Conservation (phyloP, 2,113 vertebrate genomes). For the Drymodes brunneopygia region DNA sequence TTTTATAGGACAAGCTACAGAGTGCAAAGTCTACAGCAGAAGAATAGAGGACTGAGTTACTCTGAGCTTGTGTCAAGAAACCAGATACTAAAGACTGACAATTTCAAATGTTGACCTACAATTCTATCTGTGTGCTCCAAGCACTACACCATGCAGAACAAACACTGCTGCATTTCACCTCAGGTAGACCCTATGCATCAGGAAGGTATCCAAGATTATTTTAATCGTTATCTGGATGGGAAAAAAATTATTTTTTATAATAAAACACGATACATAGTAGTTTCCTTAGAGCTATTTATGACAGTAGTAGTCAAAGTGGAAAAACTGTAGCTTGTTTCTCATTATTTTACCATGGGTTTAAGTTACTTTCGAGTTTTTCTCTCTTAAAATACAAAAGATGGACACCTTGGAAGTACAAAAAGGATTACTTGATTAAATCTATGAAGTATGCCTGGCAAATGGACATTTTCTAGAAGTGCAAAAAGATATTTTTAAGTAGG, state of each 20-base stretch:
- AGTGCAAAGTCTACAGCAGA: background rate
- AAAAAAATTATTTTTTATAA: background rate
- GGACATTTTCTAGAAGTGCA: background rate
- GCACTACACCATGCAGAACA: background rate
- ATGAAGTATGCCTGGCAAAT: background rate
- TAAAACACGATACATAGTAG: background rate
- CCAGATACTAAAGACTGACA: background rate
- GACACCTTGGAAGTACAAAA: background rate
- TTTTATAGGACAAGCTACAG: background rate
- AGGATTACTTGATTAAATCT: background rate
- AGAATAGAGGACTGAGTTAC: background rate
- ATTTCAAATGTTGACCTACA: background rate
- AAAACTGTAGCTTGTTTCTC: background rate
- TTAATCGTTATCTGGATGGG: background rate
- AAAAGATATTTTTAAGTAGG: background rate
- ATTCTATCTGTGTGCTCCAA: background rate
- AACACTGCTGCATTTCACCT: background rate
- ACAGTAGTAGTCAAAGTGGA: background rate
- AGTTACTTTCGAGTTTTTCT: background rate
- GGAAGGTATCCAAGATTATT: background rate
- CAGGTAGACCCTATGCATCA: background rate
- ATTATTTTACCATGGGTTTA: conserved; percentile 27
- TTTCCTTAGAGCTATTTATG: background rate
- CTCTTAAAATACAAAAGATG: conserved; percentile 9
- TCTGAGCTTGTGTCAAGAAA: background rate